phyloP scores from a whole-genome alignment of 2,113 vertebrate genomes.

The Platichthys flesus region DNA sequence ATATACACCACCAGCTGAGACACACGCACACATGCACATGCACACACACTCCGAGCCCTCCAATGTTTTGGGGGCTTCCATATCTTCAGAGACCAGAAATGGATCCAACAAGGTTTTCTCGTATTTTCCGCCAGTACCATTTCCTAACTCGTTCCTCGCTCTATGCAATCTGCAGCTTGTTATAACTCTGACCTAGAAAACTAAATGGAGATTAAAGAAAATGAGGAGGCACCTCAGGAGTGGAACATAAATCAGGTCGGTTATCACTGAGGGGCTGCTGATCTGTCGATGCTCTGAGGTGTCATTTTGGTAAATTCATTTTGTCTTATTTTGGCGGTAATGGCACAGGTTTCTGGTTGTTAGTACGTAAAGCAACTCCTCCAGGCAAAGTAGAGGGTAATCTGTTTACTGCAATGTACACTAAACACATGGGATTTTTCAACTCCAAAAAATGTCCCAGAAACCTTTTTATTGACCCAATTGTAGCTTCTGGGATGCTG shows the following conservation, averaged over 20 bases:
- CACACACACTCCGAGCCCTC: background rate
- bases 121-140: background rate
- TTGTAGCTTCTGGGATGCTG: background rate
- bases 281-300: background rate
- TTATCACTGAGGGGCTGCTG: background rate
- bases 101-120: slow-evolving; percentile 22
- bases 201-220: slow-evolving; percentile 20
- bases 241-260: slow-evolving; percentile 18
- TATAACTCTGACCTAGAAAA: slow-evolving; percentile 46
- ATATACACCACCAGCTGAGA: background rate
- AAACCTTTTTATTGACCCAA: background rate
- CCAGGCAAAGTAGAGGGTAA: background rate
- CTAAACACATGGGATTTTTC: background rate
- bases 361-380: background rate
- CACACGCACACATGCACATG: background rate
- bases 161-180: slow-evolving; percentile 4
- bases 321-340: background rate
- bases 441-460: background rate
- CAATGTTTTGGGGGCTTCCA: slow-evolving; percentile 14
- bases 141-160: background rate
- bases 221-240: slow-evolving; percentile 24
- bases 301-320: background rate
- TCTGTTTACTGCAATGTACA: background rate
- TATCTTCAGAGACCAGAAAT: slow-evolving; percentile 42
- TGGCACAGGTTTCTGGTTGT: background rate